Evolutionary conservation across 1,140 invertebrate species (phyloP).

Genomic region (Archegozetes longisetosus): DNA sequence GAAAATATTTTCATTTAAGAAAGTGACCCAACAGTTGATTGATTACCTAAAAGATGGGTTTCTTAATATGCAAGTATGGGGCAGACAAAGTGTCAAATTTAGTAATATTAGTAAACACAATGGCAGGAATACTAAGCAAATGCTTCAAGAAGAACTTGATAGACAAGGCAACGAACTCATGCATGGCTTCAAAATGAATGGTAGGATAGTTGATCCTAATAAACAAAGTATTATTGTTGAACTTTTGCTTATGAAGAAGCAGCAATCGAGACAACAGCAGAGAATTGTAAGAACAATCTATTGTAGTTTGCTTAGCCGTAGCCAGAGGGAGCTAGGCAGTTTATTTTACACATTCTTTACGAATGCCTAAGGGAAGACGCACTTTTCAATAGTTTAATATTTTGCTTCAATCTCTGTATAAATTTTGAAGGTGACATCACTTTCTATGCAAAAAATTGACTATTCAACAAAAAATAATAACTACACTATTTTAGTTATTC

Average conservation of each 20-base stretch:
- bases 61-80: slow-evolving; percentile 37
- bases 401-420: slow-evolving; percentile 1
- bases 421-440: background rate
- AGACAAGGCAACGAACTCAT: slow-evolving; percentile 25
- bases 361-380: background rate
- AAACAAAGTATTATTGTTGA: slow-evolving; percentile 33
- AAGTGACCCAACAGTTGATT: slow-evolving; percentile 33
- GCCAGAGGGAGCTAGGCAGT: background rate
- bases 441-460: no score
- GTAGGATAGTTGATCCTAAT: slow-evolving; percentile 28
- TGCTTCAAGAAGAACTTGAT: slow-evolving; percentile 28
- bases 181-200: slow-evolving; percentile 25
- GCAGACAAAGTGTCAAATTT: slow-evolving; percentile 31
- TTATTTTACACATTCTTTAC: background rate
- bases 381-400: background rate
- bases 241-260: slow-evolving; percentile 32
- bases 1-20: slow-evolving; percentile 30
- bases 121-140: slow-evolving; percentile 27
- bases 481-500: no score
- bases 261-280: slow-evolving; percentile 30
- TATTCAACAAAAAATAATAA: no score
- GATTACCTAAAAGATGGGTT: slow-evolving; percentile 35
- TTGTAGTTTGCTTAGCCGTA: background rate
- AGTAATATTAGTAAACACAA: slow-evolving; percentile 11
- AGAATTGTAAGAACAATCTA: slow-evolving; percentile 28